A percentile compares a stretch with the other conserved stretches of the same genome.
These are phyloP conservation scores for Hydropsyche tenuis DNA, from an alignment of 1,140 invertebrate genomes.

Conservation along the genomic window DNA sequence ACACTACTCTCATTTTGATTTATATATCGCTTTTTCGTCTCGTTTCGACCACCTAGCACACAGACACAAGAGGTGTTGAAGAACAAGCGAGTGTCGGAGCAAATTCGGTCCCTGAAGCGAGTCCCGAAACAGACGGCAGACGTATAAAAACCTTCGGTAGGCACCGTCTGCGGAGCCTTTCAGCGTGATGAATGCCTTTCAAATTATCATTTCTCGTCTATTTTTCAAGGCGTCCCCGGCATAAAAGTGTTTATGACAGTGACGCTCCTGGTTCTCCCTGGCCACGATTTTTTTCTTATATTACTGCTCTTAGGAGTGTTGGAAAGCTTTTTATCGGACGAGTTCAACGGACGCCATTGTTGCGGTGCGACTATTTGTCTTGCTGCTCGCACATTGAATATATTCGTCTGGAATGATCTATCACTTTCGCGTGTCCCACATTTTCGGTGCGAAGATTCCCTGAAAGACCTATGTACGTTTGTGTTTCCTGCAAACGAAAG, in stretches of 20 bases:
- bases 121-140: neutral
- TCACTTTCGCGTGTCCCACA: constrained; percentile 4
- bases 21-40: neutral
- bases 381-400: neutral
- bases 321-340: constrained; percentile 11
- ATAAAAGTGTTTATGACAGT: constrained; percentile 22
- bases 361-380: constrained; percentile 15
- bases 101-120: no score
- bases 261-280: neutral
- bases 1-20: neutral
- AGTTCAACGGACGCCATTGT: constrained; percentile 25
- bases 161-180: neutral
- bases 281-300: no score
- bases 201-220: constrained; percentile 22
- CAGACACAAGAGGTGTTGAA: neutral
- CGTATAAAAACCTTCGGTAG: neutral
- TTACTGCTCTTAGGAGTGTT: neutral
- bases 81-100: no score
- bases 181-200: constrained; percentile 20
- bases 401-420: neutral
- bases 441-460: neutral
- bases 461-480: neutral
- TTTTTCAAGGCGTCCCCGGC: constrained; percentile 12
- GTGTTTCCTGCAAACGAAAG: neutral
- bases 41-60: neutral